Evolutionary conservation across 2,797 vertebrate species (phyloP).

Genomic region (Tenualosa ilisha): DNA sequence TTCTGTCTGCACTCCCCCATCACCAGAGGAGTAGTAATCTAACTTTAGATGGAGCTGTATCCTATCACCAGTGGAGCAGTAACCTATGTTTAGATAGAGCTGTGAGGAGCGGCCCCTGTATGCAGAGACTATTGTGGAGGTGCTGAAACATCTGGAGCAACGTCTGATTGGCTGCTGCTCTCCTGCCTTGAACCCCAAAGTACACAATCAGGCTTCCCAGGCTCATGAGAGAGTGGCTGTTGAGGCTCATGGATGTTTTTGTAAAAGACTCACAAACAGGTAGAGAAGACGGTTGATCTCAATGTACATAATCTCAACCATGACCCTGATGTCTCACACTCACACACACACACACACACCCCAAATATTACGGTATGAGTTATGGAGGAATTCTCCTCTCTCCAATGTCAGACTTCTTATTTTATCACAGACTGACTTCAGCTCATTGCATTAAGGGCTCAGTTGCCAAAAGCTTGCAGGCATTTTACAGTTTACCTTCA

Average conservation of each 20-base stretch:
- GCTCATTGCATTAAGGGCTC: conserved; percentile 1
- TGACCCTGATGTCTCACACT: neutral
- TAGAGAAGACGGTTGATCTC: neutral
- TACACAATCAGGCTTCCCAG: neutral
- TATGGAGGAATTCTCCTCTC: neutral
- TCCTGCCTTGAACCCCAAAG: neutral
- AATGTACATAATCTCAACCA: neutral
- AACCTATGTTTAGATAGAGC: neutral
- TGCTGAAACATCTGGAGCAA: neutral
- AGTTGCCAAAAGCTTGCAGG: neutral
- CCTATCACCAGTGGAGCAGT: neutral
- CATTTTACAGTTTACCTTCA: conserved; percentile 4
- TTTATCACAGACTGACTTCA: neutral
- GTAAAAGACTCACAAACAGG: neutral
- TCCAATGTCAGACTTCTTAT: neutral
- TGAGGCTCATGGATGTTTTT: neutral
- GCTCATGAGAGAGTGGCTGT: neutral
- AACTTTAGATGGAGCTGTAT: neutral
- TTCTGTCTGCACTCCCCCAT: neutral
- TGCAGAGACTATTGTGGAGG: neutral
- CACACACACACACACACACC: neutral
- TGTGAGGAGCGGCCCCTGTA: neutral
- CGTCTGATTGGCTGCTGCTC: neutral
- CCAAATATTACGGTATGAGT: neutral
- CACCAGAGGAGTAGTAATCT: neutral